phyloP scores from a whole-genome alignment of 2,113 vertebrate species.

The Antechinus flavipes region DNA sequence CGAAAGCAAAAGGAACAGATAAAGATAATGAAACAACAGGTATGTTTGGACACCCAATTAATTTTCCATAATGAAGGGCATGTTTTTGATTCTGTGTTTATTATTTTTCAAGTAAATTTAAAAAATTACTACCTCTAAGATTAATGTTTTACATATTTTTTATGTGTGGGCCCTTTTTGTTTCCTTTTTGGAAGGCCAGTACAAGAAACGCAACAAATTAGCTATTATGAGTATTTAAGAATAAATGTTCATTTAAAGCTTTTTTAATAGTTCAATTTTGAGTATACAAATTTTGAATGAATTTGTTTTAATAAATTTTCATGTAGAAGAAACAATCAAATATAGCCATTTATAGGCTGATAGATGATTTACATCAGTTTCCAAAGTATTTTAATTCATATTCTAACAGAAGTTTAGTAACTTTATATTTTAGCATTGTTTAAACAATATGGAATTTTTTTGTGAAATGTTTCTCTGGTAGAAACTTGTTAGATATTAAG shows the following conservation, averaged over 20 bases:
- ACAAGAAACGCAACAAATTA: not conserved
- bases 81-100: constrained; percentile 4
- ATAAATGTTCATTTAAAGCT: constrained; percentile 20
- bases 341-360: not conserved
- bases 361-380: not conserved
- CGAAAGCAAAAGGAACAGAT: constrained; percentile 96
- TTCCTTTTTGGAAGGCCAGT: constrained; percentile 26
- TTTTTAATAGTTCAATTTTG: constrained; percentile 47
- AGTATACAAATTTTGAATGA: constrained; percentile 12
- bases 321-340: not conserved
- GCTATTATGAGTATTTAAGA: not conserved
- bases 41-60: constrained; percentile 75
- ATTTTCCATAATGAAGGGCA: not conserved
- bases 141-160: not conserved
- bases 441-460: constrained; percentile 24
- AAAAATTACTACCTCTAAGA: constrained; percentile 40
- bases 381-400: constrained; percentile 3
- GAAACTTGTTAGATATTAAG: constrained; percentile 32
- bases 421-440: not conserved
- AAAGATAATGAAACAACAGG: constrained; percentile 98
- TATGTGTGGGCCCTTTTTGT: constrained; percentile 7
- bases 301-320: not conserved
- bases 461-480: constrained; percentile 13
- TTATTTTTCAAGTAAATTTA: constrained; percentile 36
- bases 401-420: not conserved